These are phyloP conservation scores for Meda fulgida DNA, from an alignment of 2,797 vertebrate genomes.

Conservation along the genomic window DNA sequence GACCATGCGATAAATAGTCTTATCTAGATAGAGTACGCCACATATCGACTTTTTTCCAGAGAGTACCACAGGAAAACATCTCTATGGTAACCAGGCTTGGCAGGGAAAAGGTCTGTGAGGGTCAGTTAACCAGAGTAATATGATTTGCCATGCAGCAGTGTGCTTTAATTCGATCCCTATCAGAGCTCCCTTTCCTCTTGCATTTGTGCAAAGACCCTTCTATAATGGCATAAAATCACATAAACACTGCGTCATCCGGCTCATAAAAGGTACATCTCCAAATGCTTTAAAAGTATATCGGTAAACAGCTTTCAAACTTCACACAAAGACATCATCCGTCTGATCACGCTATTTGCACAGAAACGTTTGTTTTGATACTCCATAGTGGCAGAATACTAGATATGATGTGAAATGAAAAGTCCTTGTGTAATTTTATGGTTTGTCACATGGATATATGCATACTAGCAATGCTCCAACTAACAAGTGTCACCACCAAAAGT, in stretches of 20 bases:
- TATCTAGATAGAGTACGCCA: too few relatives aligned
- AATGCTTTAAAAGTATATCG: conserved; percentile 12
- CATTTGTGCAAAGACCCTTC: background rate
- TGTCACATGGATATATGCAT: conserved; percentile 7
- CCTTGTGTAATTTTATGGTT: conserved; percentile 5
- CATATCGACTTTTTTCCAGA: background rate
- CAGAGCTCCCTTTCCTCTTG: conserved; percentile 44
- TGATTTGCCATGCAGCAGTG: conserved; percentile 74
- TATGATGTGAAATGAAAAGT: conserved; percentile 5
- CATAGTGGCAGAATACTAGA: background rate
- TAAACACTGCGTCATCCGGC: background rate
- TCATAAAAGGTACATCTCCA: background rate
- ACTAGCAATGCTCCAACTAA: background rate
- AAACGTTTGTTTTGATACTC: background rate
- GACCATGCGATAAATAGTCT: background rate
- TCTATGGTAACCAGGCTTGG: conserved; percentile 73
- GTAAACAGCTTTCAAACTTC: background rate
- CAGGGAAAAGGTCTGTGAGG: conserved; percentile 64
- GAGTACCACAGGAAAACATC: conserved; percentile 47
- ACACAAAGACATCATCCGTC: conserved; percentile 34
- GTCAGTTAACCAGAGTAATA: conserved; percentile 70
- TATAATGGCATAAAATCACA: background rate
- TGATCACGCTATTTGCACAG: background rate
- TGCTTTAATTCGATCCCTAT: conserved; percentile 71
- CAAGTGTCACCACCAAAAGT: conserved; percentile 56